Evolutionary conservation across 2,888 invertebrate species (phyloP).

Genomic region (Smittia sp.): DNA sequence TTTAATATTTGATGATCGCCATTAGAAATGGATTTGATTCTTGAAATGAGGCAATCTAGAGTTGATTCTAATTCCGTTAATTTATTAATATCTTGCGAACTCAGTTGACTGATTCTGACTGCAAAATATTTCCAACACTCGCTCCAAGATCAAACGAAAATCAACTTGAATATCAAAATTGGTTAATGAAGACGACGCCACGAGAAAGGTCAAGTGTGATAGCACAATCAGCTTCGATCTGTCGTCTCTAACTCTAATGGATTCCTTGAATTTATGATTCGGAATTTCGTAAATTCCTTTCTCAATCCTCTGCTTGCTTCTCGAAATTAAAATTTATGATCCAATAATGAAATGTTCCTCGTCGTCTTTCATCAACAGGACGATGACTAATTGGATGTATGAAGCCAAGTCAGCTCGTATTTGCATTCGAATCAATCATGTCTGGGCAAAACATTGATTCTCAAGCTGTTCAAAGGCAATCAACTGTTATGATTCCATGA

Average conservation of each 20-base stretch:
- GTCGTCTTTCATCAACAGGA: not conserved
- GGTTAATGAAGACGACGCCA: not conserved
- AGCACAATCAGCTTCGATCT: not conserved
- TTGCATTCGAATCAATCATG: slow-evolving; percentile 41
- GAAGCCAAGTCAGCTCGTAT: slow-evolving; percentile 31
- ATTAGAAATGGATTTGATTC: too few relatives aligned
- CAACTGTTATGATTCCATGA: not conserved
- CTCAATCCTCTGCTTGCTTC: not conserved
- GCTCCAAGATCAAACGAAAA: not conserved
- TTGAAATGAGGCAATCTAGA: too few relatives aligned
- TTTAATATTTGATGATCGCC: too few relatives aligned
- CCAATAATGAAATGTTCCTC: not conserved
- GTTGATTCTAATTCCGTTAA: too few relatives aligned
- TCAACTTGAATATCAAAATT: not conserved
- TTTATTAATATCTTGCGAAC: too few relatives aligned
- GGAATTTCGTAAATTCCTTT: not conserved
- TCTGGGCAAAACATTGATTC: slow-evolving; percentile 11
- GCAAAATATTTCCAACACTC: not conserved
- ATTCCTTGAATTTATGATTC: slow-evolving; percentile 22
- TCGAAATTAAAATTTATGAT: slow-evolving; percentile 18
- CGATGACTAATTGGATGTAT: not conserved
- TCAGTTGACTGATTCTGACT: not conserved
- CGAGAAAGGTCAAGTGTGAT: not conserved
- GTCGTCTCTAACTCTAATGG: not conserved
- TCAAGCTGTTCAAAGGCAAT: not conserved